phyloP scores from a whole-genome alignment of 1,140 invertebrate species.

The Euura saliciscinereae region DNA sequence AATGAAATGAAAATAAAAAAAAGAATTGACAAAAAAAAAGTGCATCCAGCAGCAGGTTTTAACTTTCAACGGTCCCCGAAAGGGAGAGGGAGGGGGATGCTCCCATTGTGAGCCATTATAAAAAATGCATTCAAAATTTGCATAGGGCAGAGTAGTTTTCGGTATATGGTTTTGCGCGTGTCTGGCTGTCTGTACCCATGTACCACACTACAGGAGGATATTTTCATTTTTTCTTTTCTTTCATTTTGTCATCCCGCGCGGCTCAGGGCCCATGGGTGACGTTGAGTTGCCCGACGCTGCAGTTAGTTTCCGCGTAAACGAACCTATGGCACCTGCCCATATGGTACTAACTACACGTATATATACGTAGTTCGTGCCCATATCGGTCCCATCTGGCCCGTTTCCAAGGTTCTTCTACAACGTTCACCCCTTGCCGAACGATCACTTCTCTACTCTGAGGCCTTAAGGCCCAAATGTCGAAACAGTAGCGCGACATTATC shows the following conservation, averaged over 20 bases:
- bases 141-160: neutral
- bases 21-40: neutral
- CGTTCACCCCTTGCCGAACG: too few relatives aligned
- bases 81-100: neutral
- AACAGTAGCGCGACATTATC: neutral
- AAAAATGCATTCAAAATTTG: neutral
- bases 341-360: neutral
- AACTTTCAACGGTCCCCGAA: constrained; percentile 3
- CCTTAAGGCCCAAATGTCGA: neutral
- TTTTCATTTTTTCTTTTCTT: too few relatives aligned
- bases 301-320: neutral
- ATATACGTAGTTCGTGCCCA: neutral
- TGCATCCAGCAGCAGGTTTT: constrained; percentile 6
- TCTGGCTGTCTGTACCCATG: neutral
- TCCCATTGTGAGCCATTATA: neutral
- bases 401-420: neutral
- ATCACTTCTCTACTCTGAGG: too few relatives aligned
- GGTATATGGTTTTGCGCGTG: constrained; percentile 3
- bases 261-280: too few relatives aligned
- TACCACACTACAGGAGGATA: neutral
- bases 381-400: constrained; percentile 1
- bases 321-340: constrained; percentile 1
- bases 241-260: too few relatives aligned
- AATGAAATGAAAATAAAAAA: too few relatives aligned
- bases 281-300: too few relatives aligned